Base-by-base conservation (phyloP, 1,140 invertebrate species). In the Drosophila kanapiae region DNA sequence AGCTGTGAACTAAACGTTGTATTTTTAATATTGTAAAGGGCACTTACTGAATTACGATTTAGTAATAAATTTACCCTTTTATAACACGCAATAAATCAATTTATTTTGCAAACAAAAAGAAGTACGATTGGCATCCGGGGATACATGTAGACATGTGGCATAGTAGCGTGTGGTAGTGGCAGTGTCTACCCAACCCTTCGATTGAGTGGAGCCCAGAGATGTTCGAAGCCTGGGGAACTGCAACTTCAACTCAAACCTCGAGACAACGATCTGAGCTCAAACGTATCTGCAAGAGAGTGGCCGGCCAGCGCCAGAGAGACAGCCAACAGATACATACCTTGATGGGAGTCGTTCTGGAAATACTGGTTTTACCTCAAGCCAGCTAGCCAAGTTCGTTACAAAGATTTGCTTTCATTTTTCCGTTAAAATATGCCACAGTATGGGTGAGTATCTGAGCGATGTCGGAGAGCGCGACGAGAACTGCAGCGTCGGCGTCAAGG, bases 371-470 rank as follows among this genome's bases (percentile, higher is more conserved):
- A 54, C 75, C 65, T 56, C 78, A 76, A 59, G 64, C 77, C 56
- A 64, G 37, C 49, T 10, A 59, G 77, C 80, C 78, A 74, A 75
- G 72, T 90, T 85, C 67, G 74, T 75, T 60, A 85, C 87, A 86
- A 91, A 91, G 87, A 91, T 91, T 91, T 91, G 82, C 86, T 91
- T 91, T 91, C 86, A 91, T 91, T 91, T 91, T 80, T 80, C 79
- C 76, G 85, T 86, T 91, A 91, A 86, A 77, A 58, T 53, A 68
- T 51, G 67, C 49, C 72, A 27, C 7, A 37, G 58, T 47, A 60
- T 42, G 43, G 31, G 45, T 64, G 53, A 59, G 27, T 79, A 58
- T 67, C 63, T 60, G 43, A 27, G 42, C 16, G 31, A 54, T 54
- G 31, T 8, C 29, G 14, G 58, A 33, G 31, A 47, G 60, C 18